Base-by-base conservation (phyloP, 1,140 invertebrate genomes). In the Nymphalis io region DNA sequence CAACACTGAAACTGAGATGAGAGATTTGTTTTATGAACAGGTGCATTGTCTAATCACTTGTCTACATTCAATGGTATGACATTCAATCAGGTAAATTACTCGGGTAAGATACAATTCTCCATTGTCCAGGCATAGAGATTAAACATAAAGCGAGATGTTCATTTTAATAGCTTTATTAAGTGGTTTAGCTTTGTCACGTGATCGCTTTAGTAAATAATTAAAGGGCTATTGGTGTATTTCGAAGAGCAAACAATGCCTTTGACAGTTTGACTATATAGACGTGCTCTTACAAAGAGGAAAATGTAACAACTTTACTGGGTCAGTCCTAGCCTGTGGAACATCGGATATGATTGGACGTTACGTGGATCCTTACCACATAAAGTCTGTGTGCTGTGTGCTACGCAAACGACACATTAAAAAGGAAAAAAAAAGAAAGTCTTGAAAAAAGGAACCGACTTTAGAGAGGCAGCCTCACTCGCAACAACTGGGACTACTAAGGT, bases 111-210 rank as follows among this genome's bases (percentile, higher is more conserved):
- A 42, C 40, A 42, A 42, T 11, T n/a, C 12, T 42, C 15, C 27
- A 33, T 33, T 33, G 2, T 33, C 5, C 10, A 33, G 27, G 15
- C 40, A 42, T 13, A 12, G 40, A 42, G 40, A 42, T 42, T 42
- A 12, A 12, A n/a, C 44, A 46, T n/a, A 46, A 46, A 46, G 44
- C 16, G 16, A 46, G 20, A 3, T 60, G 15, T 27, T 60, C 23
- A 60, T 46, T 60, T 46, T 27, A n/a, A 27, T 46, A 20, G 59
- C 27, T 44, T 60, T 8, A 23, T 27, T 18, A 21, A 23, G 16
- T n/a, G 20, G 44, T 16, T 58, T 58, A 20, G 18, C 20, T 42
- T 60, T 27, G 59, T 46, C 59, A 42, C 23, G 39, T 23, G 42
- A 44, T 42, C 20, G 59, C 40, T 60, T 40, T 23, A 13, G 20